phyloP scores from a whole-genome alignment of 2,113 vertebrate genomes.

The Apodemus speciosus region DNA sequence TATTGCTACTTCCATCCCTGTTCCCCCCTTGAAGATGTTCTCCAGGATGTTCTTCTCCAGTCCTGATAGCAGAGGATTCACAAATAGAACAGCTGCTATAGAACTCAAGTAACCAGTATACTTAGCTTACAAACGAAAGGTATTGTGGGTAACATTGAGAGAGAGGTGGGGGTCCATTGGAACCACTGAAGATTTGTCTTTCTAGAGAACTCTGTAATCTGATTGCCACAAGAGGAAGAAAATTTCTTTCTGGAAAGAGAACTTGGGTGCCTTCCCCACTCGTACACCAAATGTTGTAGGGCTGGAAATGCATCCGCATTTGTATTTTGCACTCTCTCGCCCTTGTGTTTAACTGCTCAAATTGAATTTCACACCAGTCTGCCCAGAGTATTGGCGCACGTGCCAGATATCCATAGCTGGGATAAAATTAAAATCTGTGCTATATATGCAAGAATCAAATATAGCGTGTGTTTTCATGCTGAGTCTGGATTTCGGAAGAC shows the following conservation, averaged over 20 bases:
- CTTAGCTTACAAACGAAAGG: conserved; percentile 4
- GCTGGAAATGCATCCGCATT: conserved; percentile 71
- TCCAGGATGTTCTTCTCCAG: background rate
- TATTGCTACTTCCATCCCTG: background rate
- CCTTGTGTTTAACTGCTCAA: conserved; percentile 82
- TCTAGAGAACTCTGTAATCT: conserved; percentile 59
- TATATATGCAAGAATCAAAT: conserved; percentile 82
- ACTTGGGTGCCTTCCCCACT: conserved; percentile 58
- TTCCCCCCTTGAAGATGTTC: background rate
- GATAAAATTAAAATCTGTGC: conserved; percentile 83
- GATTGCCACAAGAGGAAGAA: conserved; percentile 46
- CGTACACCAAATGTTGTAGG: conserved; percentile 68
- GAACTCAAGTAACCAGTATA: conserved; percentile 11
- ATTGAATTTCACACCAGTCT: conserved; percentile 83
- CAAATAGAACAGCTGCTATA: background rate
- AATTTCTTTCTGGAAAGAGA: background rate
- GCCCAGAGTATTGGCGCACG: conserved; percentile 75
- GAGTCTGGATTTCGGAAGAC: conserved; percentile 75
- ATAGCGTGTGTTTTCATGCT: conserved; percentile 75
- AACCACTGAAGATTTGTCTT: conserved; percentile 10
- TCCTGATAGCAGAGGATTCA: background rate
- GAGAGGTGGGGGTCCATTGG: background rate
- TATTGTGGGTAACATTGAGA: background rate
- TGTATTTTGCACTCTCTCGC: conserved; percentile 78
- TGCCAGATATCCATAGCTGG: conserved; percentile 79